Evolutionary conservation across 2,797 vertebrate species (phyloP).

Genomic region (Anguilla megastoma): DNA sequence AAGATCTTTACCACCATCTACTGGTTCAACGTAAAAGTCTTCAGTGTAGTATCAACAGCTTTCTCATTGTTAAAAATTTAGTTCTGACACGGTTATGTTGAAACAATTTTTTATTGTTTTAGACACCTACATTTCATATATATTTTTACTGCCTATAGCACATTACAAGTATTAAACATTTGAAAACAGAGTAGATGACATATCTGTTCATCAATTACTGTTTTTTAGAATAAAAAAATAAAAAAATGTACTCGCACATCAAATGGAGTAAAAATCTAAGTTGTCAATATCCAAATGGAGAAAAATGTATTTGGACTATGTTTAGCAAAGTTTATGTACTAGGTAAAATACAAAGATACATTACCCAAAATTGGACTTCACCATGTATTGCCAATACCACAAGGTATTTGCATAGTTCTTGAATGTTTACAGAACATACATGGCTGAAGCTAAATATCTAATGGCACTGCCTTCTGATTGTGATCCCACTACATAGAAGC

Average conservation of each 20-base stretch:
- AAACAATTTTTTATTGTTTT: not conserved
- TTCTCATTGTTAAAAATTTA: too few relatives aligned
- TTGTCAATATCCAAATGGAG: not conserved
- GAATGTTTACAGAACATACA: not conserved
- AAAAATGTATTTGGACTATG: not conserved
- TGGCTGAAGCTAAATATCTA: not conserved
- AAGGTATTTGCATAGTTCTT: not conserved
- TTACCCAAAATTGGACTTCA: not conserved
- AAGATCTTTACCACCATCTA: conserved; percentile 49
- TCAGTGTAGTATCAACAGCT: not conserved
- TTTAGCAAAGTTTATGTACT: not conserved
- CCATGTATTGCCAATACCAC: not conserved
- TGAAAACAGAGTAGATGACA: too few relatives aligned
- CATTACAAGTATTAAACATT: not conserved
- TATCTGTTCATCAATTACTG: too few relatives aligned
- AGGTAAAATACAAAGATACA: not conserved
- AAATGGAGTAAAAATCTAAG: not conserved
- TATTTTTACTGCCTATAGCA: not conserved
- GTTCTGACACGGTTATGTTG: not conserved
- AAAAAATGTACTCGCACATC: not conserved
- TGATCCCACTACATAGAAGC: not conserved
- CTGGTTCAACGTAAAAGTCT: conserved; percentile 33
- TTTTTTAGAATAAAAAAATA: not conserved
- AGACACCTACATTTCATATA: not conserved
- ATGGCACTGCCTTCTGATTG: not conserved